Conservation (phyloP, 2,888 invertebrate species). For the Athalia circularis region DNA sequence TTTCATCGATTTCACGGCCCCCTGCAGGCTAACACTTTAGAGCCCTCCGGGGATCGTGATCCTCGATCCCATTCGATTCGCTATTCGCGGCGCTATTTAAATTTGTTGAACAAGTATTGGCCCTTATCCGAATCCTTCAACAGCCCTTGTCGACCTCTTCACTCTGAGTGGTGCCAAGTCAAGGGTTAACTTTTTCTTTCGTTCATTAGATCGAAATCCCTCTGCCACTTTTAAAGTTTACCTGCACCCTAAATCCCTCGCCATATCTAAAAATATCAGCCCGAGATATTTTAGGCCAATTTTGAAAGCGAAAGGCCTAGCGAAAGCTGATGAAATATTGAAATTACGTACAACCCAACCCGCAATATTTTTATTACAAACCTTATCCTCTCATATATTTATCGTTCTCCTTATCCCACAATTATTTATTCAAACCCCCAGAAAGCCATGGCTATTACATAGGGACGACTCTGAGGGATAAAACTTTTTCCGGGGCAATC, state of each 20-base stretch:
- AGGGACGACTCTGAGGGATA: background rate
- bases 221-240: constrained; percentile 10
- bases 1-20: background rate
- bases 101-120: constrained; percentile 42
- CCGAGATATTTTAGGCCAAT: constrained; percentile 24
- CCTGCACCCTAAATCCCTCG: constrained; percentile 24
- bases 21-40: background rate
- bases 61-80: constrained; percentile 1
- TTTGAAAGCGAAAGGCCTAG: constrained; percentile 10
- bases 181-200: constrained; percentile 42
- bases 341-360: constrained; percentile 7
- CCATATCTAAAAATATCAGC: constrained; percentile 21
- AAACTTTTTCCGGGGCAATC: constrained; percentile 12
- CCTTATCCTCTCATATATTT: constrained; percentile 4
- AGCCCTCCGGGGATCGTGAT: constrained; percentile 20
- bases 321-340: constrained; percentile 27
- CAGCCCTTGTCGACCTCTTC: constrained; percentile 26
- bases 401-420: background rate
- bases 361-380: constrained; percentile 12
- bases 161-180: constrained; percentile 29
- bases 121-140: constrained; percentile 32
- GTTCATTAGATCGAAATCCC: constrained; percentile 35
- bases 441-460: background rate
- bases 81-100: constrained; percentile 37
- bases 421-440: constrained; percentile 14